Evolutionary conservation across 2,113 vertebrate species (phyloP), one percentile per base, ranked within the genome.

Genomic region (Psophia crepitans): DNA sequence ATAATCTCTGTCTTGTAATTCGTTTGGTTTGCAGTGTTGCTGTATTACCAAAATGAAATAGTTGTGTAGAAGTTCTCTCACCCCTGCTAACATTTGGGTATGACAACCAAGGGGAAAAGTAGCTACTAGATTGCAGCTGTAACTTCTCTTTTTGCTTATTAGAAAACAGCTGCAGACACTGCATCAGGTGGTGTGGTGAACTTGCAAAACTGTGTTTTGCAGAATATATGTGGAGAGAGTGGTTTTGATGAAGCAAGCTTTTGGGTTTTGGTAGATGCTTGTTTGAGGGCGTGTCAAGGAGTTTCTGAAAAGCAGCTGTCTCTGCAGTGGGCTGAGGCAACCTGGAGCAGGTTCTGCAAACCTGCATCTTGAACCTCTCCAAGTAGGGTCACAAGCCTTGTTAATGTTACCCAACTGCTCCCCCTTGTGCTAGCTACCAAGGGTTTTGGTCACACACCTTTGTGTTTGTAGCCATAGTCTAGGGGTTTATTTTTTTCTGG

Each of bases 401-500:
- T 9, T 2, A 69, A 3, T 4, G 0, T 9, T 76, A 66, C 90
- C 86, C 96, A 9, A 95, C 65, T 95, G 89, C 97, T 96, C 96
- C 96, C 95, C 61, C 97, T 97, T 54, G 95, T 27, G 97, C 92
- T 16, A 16, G 60, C 39, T 37, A 6, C 37, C 20, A 0, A 14
- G 11, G n/a, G 41, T 27, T 73, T 20, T 19, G 28, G 13, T 14
- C 14, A 0, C 26, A 1, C 19, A 9, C 26, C 24, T 51, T 46
- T 24, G 0, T 16, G 22, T 11, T 66, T 2, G 9, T 6, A 7
- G 16, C 11, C 21, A 0, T 3, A 6, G 8, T 16, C 57, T 12
- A 2, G 14, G 14, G 7, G 30, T 6, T 1, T 8, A 3, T 1
- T n/a, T n/a, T n/a, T n/a, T n/a, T n/a, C n/a, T n/a, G n/a, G n/a